phyloP scores from a whole-genome alignment of 2,888 invertebrate genomes.

The Ophonus ardosiacus region DNA sequence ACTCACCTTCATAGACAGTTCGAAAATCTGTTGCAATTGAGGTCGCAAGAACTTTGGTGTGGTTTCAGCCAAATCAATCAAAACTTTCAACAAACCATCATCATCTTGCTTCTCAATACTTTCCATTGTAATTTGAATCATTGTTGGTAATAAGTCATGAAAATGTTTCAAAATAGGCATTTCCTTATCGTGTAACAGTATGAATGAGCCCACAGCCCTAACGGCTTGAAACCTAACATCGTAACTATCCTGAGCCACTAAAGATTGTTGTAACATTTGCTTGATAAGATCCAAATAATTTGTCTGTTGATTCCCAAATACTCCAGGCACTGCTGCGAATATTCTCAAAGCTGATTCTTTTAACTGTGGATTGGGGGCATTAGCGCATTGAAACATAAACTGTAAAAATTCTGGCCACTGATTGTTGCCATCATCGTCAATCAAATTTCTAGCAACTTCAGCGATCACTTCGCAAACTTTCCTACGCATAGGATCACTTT shows the following conservation, averaged over 20 bases:
- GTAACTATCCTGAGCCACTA: slow-evolving; percentile 83
- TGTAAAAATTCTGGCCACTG: slow-evolving; percentile 97
- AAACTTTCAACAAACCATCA: slow-evolving; percentile 93
- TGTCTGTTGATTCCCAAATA: slow-evolving; percentile 96
- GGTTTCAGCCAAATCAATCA: slow-evolving; percentile 96
- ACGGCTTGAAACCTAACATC: slow-evolving; percentile 90
- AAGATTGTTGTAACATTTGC: slow-evolving; percentile 93
- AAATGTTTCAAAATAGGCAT: slow-evolving; percentile 93
- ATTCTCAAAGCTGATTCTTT: slow-evolving; percentile 96
- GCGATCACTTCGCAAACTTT: slow-evolving; percentile 97
- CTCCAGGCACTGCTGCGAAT: slow-evolving; percentile 96
- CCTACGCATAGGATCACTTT: slow-evolving; percentile 86
- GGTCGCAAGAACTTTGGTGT: slow-evolving; percentile 94
- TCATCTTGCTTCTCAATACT: slow-evolving; percentile 91
- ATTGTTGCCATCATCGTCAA: slow-evolving; percentile 97
- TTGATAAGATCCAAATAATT: slow-evolving; percentile 95
- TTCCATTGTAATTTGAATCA: slow-evolving; percentile 87
- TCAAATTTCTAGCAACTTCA: slow-evolving; percentile 95
- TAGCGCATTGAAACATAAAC: slow-evolving; percentile 96
- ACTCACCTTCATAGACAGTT: slow-evolving; percentile 88
- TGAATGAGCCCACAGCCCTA: slow-evolving; percentile 90
- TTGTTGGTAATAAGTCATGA: slow-evolving; percentile 87
- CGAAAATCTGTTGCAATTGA: slow-evolving; percentile 91
- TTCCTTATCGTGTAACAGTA: slow-evolving; percentile 95
- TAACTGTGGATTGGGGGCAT: slow-evolving; percentile 87